These are phyloP conservation scores for Apotomis betuletana DNA, from an alignment of 2,888 invertebrate species.

Conservation along the genomic window DNA sequence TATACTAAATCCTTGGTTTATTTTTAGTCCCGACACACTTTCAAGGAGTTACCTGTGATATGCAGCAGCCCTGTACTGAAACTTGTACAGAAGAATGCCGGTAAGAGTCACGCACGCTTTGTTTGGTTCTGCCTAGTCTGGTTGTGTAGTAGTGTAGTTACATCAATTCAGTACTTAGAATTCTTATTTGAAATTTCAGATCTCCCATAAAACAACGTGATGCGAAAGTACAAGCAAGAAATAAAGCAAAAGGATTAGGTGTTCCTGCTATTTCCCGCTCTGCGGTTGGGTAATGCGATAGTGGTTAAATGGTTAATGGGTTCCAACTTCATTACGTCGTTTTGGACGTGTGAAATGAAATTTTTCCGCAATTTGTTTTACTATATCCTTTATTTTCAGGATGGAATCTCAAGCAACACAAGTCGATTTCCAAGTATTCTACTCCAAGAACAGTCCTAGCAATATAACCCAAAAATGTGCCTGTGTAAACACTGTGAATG, in stretches of 20 bases:
- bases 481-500: slow-evolving; percentile 45
- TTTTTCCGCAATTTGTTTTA: too few relatives aligned
- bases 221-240: slow-evolving; percentile 43
- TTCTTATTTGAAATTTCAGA: slow-evolving; percentile 12
- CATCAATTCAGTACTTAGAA: too few relatives aligned
- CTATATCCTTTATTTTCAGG: slow-evolving; percentile 47
- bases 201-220: slow-evolving; percentile 40
- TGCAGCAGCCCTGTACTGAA: neutral
- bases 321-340: too few relatives aligned
- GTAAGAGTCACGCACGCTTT: slow-evolving; percentile 4
- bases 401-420: slow-evolving; percentile 65
- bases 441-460: slow-evolving; percentile 48
- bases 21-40: slow-evolving; percentile 30
- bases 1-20: too few relatives aligned
- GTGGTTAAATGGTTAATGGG: too few relatives aligned
- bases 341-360: too few relatives aligned
- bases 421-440: slow-evolving; percentile 57
- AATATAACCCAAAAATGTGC: slow-evolving; percentile 56
- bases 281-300: slow-evolving; percentile 4
- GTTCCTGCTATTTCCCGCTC: slow-evolving; percentile 11
- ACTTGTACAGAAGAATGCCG: slow-evolving; percentile 10
- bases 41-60: neutral
- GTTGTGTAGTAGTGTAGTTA: too few relatives aligned
- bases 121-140: too few relatives aligned
- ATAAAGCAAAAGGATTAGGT: neutral